Conservation (phyloP, 2,113 vertebrate genomes). For the Hypanus sabinus region DNA sequence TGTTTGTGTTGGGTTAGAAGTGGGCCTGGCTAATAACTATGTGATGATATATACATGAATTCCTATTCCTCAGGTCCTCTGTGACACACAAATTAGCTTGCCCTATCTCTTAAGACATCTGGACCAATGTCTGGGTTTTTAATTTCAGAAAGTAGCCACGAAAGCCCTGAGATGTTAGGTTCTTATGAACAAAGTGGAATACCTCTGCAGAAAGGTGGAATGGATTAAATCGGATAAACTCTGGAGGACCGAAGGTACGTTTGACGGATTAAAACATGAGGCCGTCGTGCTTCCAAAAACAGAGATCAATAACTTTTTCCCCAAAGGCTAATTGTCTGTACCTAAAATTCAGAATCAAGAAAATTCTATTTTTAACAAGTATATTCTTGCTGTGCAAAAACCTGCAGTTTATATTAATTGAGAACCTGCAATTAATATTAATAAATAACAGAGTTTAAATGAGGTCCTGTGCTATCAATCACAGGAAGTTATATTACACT, state of each 20-base stretch:
- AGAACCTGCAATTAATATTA: slow-evolving; percentile 66
- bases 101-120: slow-evolving; percentile 87
- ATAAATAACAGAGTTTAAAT: slow-evolving; percentile 65
- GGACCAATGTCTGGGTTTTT: slow-evolving; percentile 73
- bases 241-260: slow-evolving; percentile 73
- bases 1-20: slow-evolving; percentile 55
- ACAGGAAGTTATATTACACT: slow-evolving; percentile 70
- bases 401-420: slow-evolving; percentile 68
- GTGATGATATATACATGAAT: slow-evolving; percentile 87
- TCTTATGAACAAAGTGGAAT: slow-evolving; percentile 73
- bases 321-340: neutral
- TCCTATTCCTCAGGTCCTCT: slow-evolving; percentile 68
- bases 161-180: slow-evolving; percentile 62
- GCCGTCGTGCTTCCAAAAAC: neutral
- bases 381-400: slow-evolving; percentile 63
- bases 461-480: slow-evolving; percentile 57
- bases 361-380: slow-evolving; percentile 54
- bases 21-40: slow-evolving; percentile 75
- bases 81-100: slow-evolving; percentile 71
- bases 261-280: slow-evolving; percentile 69
- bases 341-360: slow-evolving; percentile 47
- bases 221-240: slow-evolving; percentile 83
- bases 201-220: slow-evolving; percentile 65
- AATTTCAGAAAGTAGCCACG: slow-evolving; percentile 69
- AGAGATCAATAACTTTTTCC: slow-evolving; percentile 32